These are phyloP conservation scores for Myotis yumanensis DNA, from an alignment of 2,113 vertebrate genomes.

Conservation along the genomic window DNA sequence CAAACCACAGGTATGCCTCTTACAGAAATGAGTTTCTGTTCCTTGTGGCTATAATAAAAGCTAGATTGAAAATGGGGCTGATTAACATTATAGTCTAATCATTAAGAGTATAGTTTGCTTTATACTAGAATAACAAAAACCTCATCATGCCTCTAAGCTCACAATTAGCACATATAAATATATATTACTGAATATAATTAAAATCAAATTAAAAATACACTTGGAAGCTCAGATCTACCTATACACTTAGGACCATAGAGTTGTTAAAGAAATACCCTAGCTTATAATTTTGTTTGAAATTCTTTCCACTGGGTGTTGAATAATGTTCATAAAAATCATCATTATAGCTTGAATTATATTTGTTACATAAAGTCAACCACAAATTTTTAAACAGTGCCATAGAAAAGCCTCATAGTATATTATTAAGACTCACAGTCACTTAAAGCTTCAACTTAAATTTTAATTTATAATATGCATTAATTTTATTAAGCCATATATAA, in stretches of 20 bases:
- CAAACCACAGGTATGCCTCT: neutral
- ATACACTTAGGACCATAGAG: neutral
- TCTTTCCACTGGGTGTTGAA: neutral
- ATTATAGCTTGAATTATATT: neutral
- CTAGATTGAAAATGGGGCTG: constrained; percentile 15
- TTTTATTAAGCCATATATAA: neutral
- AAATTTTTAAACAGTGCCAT: neutral
- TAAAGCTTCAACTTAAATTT: neutral
- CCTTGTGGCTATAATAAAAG: constrained; percentile 52
- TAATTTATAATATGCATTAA: neutral
- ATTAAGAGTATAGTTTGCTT: constrained; percentile 24
- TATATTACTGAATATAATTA: constrained; percentile 59
- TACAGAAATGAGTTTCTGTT: constrained; percentile 48
- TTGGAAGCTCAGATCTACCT: constrained; percentile 32
- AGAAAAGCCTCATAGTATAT: neutral
- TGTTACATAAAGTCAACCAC: neutral
- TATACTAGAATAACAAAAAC: constrained; percentile 62
- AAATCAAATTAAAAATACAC: constrained; percentile 52
- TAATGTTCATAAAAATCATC: constrained; percentile 38
- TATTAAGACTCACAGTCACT: neutral
- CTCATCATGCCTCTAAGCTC: constrained; percentile 38
- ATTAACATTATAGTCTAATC: constrained; percentile 53
- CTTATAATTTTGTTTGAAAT: constrained; percentile 23
- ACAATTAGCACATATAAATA: constrained; percentile 69
- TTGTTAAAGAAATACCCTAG: neutral